Evolutionary conservation across 2,888 invertebrate species (phyloP).

Genomic region (Pristionchus exspectatus): DNA sequence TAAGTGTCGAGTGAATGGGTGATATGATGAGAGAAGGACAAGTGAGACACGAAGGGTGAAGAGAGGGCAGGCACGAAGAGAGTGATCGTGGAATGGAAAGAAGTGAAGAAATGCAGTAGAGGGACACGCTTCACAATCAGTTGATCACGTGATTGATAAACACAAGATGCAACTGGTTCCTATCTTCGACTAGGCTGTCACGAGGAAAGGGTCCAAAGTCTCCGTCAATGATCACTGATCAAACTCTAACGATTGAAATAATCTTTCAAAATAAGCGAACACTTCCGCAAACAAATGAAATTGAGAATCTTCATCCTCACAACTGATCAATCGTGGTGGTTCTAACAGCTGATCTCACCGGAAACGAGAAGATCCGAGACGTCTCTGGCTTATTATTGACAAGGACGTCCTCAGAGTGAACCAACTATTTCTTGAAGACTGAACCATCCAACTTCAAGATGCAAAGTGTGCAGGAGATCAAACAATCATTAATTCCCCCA

Average conservation of each 20-base stretch:
- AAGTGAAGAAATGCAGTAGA: neutral
- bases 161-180: conserved; percentile 41
- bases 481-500: neutral
- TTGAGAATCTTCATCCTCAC: neutral
- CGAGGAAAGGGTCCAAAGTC: conserved; percentile 38
- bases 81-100: neutral
- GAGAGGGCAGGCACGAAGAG: neutral
- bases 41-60: neutral
- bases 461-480: conserved; percentile 6
- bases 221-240: neutral
- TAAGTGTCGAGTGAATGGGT: conserved; percentile 40
- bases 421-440: neutral
- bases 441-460: neutral
- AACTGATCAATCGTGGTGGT: neutral
- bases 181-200: neutral
- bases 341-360: conserved; percentile 41
- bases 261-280: neutral
- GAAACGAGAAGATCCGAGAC: neutral
- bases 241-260: neutral
- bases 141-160: conserved; percentile 42
- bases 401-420: neutral
- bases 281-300: neutral
- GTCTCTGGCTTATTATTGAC: neutral
- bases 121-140: conserved; percentile 26
- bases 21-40: conserved; percentile 7